A percentile compares a stretch with the other conserved stretches of the same genome.
phyloP scores from a whole-genome alignment of 2,888 invertebrate species.

The Drosophila lacicola region DNA sequence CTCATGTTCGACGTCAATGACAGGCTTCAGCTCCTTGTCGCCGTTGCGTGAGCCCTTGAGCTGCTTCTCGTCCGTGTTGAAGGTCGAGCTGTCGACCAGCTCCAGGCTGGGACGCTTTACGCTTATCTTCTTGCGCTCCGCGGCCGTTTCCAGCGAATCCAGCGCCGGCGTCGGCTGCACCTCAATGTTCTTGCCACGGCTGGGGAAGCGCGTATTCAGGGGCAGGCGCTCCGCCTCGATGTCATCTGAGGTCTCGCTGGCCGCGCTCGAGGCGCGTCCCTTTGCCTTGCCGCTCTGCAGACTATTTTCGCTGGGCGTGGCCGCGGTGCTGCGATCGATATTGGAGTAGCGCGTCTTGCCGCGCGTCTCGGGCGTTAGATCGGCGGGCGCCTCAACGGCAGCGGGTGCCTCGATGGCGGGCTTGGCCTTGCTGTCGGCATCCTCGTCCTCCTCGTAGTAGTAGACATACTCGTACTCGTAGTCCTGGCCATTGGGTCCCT shows the following conservation, averaged over 20 bases:
- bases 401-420: slow-evolving; percentile 81
- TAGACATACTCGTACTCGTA: slow-evolving; percentile 97
- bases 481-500: slow-evolving; percentile 95
- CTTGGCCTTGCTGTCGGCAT: slow-evolving; percentile 78
- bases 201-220: slow-evolving; percentile 94
- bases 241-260: slow-evolving; percentile 58
- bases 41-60: slow-evolving; percentile 82
- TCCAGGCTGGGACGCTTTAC: slow-evolving; percentile 91
- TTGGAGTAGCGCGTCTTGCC: slow-evolving; percentile 85
- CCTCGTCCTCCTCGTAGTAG: slow-evolving; percentile 94
- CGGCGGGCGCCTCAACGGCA: slow-evolving; percentile 55
- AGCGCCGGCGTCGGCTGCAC: slow-evolving; percentile 86
- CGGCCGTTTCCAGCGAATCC: slow-evolving; percentile 87
- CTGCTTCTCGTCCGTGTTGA: slow-evolving; percentile 88
- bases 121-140: slow-evolving; percentile 83
- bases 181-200: slow-evolving; percentile 87
- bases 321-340: slow-evolving; percentile 83
- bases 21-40: slow-evolving; percentile 80
- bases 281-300: slow-evolving; percentile 87
- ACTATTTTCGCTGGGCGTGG: slow-evolving; percentile 88
- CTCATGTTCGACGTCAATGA: slow-evolving; percentile 77
- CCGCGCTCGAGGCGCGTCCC: slow-evolving; percentile 82
- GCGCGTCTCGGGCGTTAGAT: slow-evolving; percentile 84
- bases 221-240: slow-evolving; percentile 87
- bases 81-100: slow-evolving; percentile 92